Evolutionary conservation across 1,140 invertebrate genomes (phyloP), one percentile per base, ranked within the genome.

Genomic region (Halesus radiatus): DNA sequence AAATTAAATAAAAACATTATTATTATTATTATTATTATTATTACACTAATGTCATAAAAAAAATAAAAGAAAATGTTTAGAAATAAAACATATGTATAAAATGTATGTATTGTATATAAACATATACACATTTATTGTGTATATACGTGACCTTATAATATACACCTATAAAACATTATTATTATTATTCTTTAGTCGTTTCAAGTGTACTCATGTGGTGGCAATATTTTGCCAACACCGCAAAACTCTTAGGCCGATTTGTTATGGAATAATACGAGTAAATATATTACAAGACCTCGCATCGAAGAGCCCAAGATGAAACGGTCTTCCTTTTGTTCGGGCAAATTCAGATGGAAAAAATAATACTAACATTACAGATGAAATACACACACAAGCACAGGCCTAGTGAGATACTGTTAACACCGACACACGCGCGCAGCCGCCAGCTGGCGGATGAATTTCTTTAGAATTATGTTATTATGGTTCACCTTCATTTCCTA

Each of bases 271-370:
- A 72, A 54, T 72, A 72, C 29, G 4, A 13, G 22, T n/a, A 20
- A 1, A 3, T 52, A 26, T 53, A 26, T 54, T 13, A 26, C 23
- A 53, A 54, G 29, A 72, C 54, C 23, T 52, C 29, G 16, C 13
- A 26, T 56, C 22, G 32, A 54, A 26, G 20, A 22, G n/a, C 68
- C 20, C 50, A 20, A 72, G 68, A 72, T 53, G 68, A 50, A 72
- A 72, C 68, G 68, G 68, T 72, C 68, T 72, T 72, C 68, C 68
- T 53, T 72, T 72, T 72, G 68, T 72, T 72, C 37, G 3, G 29
- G 10, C 37, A 50, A 18, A n/a, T 15, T 37, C 22, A 45, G 15
- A 50, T 50, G 50, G 68, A 66, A 66, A 66, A 45, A 45, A 45
- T 45, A 45, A 13, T 32, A 32, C 3, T 37, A 37, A 37, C 32